Conservation (phyloP, 2,113 vertebrate genomes). For the Tachycineta bicolor region DNA sequence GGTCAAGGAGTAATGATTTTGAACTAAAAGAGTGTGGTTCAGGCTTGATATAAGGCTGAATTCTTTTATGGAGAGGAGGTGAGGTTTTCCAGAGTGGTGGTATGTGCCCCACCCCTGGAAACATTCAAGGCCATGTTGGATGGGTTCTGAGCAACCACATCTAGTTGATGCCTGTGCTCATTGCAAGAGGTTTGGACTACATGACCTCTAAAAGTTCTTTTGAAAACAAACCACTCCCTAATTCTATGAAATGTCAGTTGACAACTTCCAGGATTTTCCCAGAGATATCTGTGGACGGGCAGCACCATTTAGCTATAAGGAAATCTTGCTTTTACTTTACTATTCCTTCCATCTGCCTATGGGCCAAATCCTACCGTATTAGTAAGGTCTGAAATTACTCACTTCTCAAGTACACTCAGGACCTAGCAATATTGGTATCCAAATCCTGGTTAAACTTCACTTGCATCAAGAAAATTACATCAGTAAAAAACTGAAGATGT, state of each 20-base stretch:
- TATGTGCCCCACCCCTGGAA: background rate
- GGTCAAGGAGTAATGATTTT: background rate
- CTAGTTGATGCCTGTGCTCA: rapidly evolving
- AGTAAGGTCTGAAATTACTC: background rate
- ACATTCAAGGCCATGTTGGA: background rate
- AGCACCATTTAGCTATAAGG: background rate
- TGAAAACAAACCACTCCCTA: background rate
- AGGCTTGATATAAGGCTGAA: background rate
- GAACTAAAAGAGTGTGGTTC: background rate
- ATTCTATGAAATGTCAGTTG: background rate
- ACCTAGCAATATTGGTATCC: background rate
- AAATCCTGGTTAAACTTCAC: background rate
- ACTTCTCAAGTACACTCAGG: background rate
- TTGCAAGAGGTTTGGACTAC: background rate
- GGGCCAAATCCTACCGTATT: background rate
- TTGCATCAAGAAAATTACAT: background rate
- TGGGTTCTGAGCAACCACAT: rapidly evolving
- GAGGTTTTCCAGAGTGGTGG: background rate
- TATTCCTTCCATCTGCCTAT: background rate
- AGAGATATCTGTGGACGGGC: rapidly evolving
- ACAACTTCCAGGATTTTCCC: background rate
- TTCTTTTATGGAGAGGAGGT: background rate
- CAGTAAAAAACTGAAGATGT: background rate
- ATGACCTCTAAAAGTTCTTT: background rate
- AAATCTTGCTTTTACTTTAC: background rate